A percentile compares a stretch with the other conserved stretches of the same genome.
These are phyloP conservation scores for Amia ocellicauda DNA, from an alignment of 2,113 vertebrate genomes.

Conservation along the genomic window DNA sequence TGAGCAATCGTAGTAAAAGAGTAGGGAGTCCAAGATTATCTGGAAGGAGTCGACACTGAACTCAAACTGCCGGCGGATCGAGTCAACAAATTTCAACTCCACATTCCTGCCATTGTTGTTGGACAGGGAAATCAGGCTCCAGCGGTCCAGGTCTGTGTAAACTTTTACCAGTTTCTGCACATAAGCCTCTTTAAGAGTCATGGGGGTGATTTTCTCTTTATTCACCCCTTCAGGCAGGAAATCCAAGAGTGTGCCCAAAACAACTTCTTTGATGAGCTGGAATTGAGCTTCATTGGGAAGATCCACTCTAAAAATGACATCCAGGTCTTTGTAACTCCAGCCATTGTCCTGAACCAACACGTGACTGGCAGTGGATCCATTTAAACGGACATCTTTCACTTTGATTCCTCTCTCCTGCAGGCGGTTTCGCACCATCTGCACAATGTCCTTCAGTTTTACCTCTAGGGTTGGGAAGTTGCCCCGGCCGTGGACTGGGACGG, in stretches of 20 bases:
- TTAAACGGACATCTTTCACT: conserved; percentile 87
- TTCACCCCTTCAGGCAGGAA: conserved; percentile 91
- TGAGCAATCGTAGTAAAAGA: conserved; percentile 76
- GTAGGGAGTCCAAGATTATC: conserved; percentile 91
- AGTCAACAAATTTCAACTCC: conserved; percentile 95
- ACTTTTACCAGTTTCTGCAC: conserved; percentile 98
- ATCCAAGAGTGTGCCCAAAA: conserved; percentile 85
- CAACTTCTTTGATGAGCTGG: conserved; percentile 86
- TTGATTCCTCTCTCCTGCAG: conserved; percentile 77
- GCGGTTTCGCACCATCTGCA: conserved; percentile 77
- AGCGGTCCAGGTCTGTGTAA: conserved; percentile 87
- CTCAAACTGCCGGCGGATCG: conserved; percentile 93
- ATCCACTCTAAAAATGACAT: conserved; percentile 90
- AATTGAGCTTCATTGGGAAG: conserved; percentile 81
- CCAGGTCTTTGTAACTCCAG: conserved; percentile 94
- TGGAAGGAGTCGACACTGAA: conserved; percentile 98
- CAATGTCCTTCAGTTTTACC: conserved; percentile 87
- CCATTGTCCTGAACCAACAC: conserved; percentile 91
- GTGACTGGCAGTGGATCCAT: conserved; percentile 92
- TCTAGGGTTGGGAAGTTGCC: conserved; percentile 95
- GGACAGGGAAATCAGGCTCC: conserved; percentile 96
- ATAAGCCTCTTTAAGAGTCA: conserved; percentile 91
- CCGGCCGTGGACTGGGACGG: conserved; percentile 85
- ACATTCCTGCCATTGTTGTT: conserved; percentile 94
- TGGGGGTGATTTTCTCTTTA: conserved; percentile 86